Percentiles rank a stretch among this genome's conserved stretches.
Conservation (phyloP, 2,797 vertebrate genomes). For the Todus mexicanus region DNA sequence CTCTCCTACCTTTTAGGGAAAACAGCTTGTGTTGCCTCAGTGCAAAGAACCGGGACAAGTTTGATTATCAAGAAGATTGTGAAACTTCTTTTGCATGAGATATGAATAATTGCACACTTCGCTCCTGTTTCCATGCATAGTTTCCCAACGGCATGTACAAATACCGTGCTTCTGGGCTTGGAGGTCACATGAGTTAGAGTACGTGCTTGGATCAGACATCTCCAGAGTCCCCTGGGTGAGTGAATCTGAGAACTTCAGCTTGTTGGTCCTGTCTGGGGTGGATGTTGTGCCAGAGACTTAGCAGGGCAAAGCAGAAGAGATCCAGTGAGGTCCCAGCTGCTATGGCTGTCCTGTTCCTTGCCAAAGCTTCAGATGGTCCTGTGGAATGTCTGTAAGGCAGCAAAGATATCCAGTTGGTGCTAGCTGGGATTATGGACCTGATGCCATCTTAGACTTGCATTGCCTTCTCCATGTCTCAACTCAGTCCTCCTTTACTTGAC, state of each 20-base stretch:
- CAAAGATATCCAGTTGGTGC: background rate
- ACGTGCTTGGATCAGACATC: background rate
- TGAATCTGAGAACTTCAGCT: background rate
- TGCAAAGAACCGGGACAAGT: background rate
- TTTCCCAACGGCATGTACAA: background rate
- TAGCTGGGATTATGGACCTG: background rate
- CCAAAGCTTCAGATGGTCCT: background rate
- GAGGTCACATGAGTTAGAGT: background rate
- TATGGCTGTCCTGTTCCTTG: background rate
- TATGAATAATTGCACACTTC: background rate
- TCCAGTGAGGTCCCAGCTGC: background rate
- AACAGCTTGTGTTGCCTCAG: background rate
- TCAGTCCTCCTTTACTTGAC: background rate
- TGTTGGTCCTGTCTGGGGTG: background rate
- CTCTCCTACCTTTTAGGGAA: background rate
- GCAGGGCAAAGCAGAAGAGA: background rate
- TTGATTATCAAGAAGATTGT: background rate
- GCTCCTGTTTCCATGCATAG: background rate
- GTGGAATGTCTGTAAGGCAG: background rate
- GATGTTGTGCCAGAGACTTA: background rate
- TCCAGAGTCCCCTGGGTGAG: background rate
- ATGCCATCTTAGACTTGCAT: background rate
- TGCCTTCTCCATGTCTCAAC: background rate
- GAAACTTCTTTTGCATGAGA: slow-evolving; percentile 31
- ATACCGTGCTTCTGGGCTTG: background rate